Conservation (phyloP, 1,140 invertebrate genomes). For the Tribolium madens region DNA sequence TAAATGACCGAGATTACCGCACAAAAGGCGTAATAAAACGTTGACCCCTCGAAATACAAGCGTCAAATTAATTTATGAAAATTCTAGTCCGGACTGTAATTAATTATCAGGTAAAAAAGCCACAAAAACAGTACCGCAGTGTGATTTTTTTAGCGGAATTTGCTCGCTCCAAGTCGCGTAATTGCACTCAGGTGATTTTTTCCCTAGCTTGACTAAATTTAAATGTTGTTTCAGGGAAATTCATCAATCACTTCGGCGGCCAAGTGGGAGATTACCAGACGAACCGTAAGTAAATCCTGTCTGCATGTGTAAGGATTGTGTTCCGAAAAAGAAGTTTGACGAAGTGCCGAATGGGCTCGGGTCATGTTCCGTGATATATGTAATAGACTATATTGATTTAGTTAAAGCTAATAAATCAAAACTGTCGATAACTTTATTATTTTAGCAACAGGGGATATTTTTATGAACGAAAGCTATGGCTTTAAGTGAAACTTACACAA, state of each 20-base stretch:
- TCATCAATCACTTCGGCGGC: constrained; percentile 59
- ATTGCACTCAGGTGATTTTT: constrained; percentile 19
- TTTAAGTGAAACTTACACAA: background rate
- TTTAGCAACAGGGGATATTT: constrained; percentile 56
- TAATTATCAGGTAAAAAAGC: constrained; percentile 42
- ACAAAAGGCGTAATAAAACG: constrained; percentile 31
- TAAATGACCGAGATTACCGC: constrained; percentile 27
- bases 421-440: constrained; percentile 60
- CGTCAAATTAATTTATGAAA: constrained; percentile 39
- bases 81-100: constrained; percentile 14
- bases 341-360: background rate
- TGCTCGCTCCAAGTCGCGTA: constrained; percentile 22
- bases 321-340: background rate
- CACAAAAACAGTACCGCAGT: constrained; percentile 22
- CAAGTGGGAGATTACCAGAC: constrained; percentile 58
- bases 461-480: constrained; percentile 26
- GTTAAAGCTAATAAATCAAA: constrained; percentile 58
- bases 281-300: constrained; percentile 57
- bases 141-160: constrained; percentile 22
- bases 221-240: constrained; percentile 59
- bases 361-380: constrained; percentile 52
- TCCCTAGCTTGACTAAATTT: constrained; percentile 40
- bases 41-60: constrained; percentile 16
- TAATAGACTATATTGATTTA: constrained; percentile 59
- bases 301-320: constrained; percentile 13